These are phyloP conservation scores for Rhinophrynus dorsalis DNA, from an alignment of 2,797 vertebrate species.

Conservation along the genomic window DNA sequence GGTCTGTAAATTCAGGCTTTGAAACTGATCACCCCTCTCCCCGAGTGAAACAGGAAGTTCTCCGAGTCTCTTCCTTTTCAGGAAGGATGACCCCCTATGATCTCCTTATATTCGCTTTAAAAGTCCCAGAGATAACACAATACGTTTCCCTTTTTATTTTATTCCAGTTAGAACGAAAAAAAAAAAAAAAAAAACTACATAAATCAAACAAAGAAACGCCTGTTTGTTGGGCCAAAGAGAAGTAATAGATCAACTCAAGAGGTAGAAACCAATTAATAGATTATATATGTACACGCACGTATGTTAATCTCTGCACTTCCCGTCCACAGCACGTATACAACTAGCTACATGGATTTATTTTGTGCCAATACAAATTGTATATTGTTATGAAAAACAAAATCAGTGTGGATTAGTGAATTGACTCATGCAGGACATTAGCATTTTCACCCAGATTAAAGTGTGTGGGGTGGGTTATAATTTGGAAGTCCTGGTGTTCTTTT, in stretches of 20 bases:
- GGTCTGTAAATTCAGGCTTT: conserved; percentile 54
- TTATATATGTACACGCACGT: neutral
- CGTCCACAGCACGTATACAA: neutral
- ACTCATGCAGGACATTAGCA: too few species aligned
- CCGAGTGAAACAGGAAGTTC: conserved; percentile 53
- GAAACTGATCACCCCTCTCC: conserved; percentile 58
- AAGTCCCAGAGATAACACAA: conserved; percentile 57
- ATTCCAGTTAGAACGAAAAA: conserved; percentile 17
- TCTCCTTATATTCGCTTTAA: conserved; percentile 41
- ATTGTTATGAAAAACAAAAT: too few species aligned
- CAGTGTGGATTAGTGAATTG: too few species aligned
- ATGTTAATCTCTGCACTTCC: neutral
- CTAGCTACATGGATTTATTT: too few species aligned
- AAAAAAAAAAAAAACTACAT: too few species aligned
- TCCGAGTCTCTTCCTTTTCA: conserved; percentile 63
- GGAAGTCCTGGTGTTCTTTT: too few species aligned
- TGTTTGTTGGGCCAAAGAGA: conserved; percentile 40
- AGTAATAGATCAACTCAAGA: conserved; percentile 27
- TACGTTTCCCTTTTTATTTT: conserved; percentile 53
- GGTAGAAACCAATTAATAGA: conserved; percentile 14
- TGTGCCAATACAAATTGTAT: too few species aligned
- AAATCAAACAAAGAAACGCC: conserved; percentile 30
- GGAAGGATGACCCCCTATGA: conserved; percentile 68
- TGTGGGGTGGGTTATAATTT: too few species aligned
- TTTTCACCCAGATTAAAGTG: too few species aligned